Evolutionary conservation across 2,888 invertebrate genomes (phyloP), one percentile per base, ranked within the genome.

Genomic region (Scaptomyza reducta): DNA sequence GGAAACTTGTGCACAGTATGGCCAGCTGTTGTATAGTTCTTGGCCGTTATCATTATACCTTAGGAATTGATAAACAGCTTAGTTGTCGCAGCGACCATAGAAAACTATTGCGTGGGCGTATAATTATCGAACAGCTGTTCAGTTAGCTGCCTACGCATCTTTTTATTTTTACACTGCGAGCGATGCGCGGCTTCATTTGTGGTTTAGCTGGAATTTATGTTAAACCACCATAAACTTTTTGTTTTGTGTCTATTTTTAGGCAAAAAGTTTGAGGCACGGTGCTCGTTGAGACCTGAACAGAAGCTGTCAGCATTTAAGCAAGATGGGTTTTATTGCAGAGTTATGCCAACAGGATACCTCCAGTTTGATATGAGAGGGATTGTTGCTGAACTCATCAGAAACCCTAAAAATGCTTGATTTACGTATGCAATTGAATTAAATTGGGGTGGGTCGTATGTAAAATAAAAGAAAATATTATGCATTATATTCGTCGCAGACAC

Each of bases 261-360:
- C 16, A 18, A 9, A 25, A 27, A 25, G 11, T 40, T 60, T 59
- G 7, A 38, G 40, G n/a, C 9, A 16, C n/a, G 14, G 10, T 27
- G 9, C 14, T 31, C 6, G 7, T 47, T 50, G 41, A 47, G 58
- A 46, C 50, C 78, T 51, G 62, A 57, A 51, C 14, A 33, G 10
- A 40, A 3, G 40, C 35, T 56, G 47, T 41, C 54, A 49, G 60
- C 47, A 44, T 53, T 47, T 42, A 47, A 44, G 70, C 70, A 66
- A 70, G 58, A 53, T 57, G 70, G 64, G 63, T 40, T 10, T 66
- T 74, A 64, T 6, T 50, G 60, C 55, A 59, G 62, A 68, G 42
- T 29, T 14, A 18, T 54, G 60, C 60, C 64, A 55, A 65, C 49
- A 70, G n/a, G n/a, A n/a, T n/a, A 67, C 60, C 44, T 45, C 53